Evolutionary conservation across 2,888 invertebrate genomes (phyloP), one percentile per base, ranked within the genome.

Genomic region (Drosophila glabriapex): DNA sequence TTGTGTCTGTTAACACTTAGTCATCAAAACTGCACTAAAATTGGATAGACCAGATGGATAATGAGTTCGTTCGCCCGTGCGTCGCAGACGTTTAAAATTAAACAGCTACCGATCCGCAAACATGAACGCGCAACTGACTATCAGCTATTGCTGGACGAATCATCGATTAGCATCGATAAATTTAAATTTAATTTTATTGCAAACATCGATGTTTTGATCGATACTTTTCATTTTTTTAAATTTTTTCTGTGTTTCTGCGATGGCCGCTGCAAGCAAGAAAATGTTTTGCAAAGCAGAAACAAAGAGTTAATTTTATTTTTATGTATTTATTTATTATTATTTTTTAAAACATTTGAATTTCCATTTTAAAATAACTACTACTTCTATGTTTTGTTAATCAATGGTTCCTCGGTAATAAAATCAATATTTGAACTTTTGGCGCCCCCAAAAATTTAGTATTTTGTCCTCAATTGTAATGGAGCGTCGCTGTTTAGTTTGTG

Each of bases 401-500:
- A 59, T 39, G 64, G n/a, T 10, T 46, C 63, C 9, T 31, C 33
- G 78, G 28, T 41, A 29, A 62, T 28, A 72, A 70, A 59, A 35
- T 87, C 80, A 72, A 85, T 80, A 75, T 78, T 76, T 74, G 2
- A 52, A 53, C 35, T 25, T 46, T 56, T 59, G 31, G 56, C 61
- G 60, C 50, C 55, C 35, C 53, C 49, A 50, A 41, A 73, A 49
- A 76, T 74, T 69, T 65, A 35, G 29, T 68, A 54, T 19, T 62
- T 49, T 66, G 56, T 64, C 25, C 41, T 60, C 53, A 63, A 55
- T 68, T 69, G 64, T 59, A 43, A 85, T 88, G 89, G 62, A 56
- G 22, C 86, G 89, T 70, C 71, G 71, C 29, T 90, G 88, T 72
- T 54, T 90, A 37, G 60, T 88, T 54, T 85, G 83, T 72, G 85